These are phyloP conservation scores for Jacana jacana DNA, from an alignment of 2,113 vertebrate species.

Conservation along the genomic window DNA sequence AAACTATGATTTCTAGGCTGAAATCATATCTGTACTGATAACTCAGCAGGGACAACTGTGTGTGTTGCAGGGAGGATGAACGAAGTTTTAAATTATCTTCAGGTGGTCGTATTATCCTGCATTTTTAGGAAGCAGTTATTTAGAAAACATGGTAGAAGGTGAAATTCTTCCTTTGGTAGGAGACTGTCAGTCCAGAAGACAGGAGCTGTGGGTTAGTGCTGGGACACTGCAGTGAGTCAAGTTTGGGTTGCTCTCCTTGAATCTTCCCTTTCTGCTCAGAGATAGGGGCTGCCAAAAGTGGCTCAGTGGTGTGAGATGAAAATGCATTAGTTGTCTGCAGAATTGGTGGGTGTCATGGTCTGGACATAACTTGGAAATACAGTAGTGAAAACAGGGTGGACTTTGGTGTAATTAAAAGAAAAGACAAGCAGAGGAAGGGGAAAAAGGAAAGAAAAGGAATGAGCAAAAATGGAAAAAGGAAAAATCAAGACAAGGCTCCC, in stretches of 20 bases:
- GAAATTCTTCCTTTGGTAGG: not conserved
- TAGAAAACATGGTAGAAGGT: not conserved
- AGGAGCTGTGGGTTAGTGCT: not conserved
- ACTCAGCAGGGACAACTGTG: not conserved
- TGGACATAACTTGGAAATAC: not conserved
- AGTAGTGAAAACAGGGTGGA: not conserved
- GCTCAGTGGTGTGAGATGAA: not conserved
- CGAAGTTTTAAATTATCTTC: not conserved
- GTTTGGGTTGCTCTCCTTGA: not conserved
- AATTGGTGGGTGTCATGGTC: not conserved
- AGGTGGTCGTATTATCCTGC: not conserved
- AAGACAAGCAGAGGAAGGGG: not conserved
- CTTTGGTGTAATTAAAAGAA: not conserved
- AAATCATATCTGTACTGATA: not conserved
- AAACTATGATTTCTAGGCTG: slow-evolving; percentile 40
- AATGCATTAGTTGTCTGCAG: not conserved
- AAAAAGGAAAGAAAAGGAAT: not conserved
- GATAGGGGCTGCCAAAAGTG: not conserved
- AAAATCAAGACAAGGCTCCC: not conserved
- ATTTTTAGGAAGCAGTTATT: not conserved
- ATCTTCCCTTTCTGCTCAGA: not conserved
- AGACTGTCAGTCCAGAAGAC: not conserved
- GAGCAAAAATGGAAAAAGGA: not conserved
- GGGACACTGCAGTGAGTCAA: not conserved
- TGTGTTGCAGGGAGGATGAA: not conserved